These are phyloP conservation scores for Leptinotarsa texana DNA, from an alignment of 1,140 invertebrate genomes.

Conservation along the genomic window DNA sequence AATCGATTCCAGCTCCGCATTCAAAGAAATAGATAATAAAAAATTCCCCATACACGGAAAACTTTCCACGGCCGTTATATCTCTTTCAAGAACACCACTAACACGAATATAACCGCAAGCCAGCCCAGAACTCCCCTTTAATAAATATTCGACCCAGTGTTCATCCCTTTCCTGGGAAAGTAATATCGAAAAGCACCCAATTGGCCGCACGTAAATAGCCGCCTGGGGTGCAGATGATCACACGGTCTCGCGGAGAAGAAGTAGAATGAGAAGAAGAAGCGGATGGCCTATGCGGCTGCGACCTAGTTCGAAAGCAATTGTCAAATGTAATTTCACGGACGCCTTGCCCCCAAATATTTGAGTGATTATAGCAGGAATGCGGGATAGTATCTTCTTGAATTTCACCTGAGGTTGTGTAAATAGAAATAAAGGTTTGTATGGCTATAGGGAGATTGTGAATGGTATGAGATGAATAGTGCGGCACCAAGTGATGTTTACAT, in stretches of 20 bases:
- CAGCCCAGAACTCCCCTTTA: neutral
- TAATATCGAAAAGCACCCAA: slow-evolving; percentile 21
- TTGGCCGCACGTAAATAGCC: slow-evolving; percentile 13
- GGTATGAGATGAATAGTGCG: no score
- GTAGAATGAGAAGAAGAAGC: slow-evolving; percentile 2
- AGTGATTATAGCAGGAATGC: slow-evolving; percentile 23
- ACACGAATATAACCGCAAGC: neutral
- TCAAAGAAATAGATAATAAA: no score
- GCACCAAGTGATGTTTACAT: no score
- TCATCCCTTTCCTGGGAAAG: neutral
- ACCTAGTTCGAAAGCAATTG: slow-evolving; percentile 18
- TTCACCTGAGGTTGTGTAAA: neutral
- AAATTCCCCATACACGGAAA: neutral
- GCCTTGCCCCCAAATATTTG: slow-evolving; percentile 13
- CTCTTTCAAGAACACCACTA: neutral
- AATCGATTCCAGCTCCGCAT: no score
- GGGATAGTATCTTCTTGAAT: neutral
- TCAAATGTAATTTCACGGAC: slow-evolving; percentile 24
- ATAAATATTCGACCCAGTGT: slow-evolving; percentile 11
- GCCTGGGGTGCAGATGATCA: slow-evolving; percentile 14
- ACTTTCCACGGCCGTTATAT: neutral
- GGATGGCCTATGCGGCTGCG: neutral
- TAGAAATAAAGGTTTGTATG: no score
- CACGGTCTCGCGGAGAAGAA: neutral
- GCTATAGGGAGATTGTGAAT: no score